These are phyloP conservation scores for Eudemis profundana DNA, from an alignment of 2,888 invertebrate genomes.

Conservation along the genomic window DNA sequence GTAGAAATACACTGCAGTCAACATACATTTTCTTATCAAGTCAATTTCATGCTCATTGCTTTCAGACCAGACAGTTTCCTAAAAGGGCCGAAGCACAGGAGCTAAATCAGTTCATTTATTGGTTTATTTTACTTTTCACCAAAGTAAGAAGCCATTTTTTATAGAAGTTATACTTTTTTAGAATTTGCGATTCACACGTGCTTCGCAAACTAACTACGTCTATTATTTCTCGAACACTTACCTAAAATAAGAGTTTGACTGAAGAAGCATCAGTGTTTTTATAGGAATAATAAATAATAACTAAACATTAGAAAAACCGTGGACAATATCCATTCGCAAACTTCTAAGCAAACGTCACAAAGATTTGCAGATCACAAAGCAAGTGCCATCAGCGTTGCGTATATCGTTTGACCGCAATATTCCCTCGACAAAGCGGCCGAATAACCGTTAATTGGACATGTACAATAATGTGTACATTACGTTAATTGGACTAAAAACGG, in stretches of 20 bases:
- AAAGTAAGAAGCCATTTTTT: too few relatives aligned
- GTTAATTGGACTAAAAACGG: slow-evolving; percentile 33
- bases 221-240: background rate
- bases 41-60: too few relatives aligned
- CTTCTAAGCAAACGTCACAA: background rate
- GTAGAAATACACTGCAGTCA: background rate
- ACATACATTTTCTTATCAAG: background rate
- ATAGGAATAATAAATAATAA: too few relatives aligned
- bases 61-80: too few relatives aligned
- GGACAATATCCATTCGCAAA: too few relatives aligned
- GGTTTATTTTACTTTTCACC: too few relatives aligned
- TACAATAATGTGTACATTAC: slow-evolving; percentile 17
- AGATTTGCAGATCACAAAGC: background rate
- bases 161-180: too few relatives aligned
- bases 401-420: background rate
- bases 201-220: background rate
- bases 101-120: too few relatives aligned
- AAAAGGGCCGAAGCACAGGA: too few relatives aligned
- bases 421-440: background rate
- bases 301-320: too few relatives aligned
- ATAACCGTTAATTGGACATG: slow-evolving; percentile 20
- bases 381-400: background rate
- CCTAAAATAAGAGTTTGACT: background rate
- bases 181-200: background rate
- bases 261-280: too few relatives aligned